Base-by-base conservation (phyloP, 1,140 invertebrate species). In the Drepana arcuata region DNA sequence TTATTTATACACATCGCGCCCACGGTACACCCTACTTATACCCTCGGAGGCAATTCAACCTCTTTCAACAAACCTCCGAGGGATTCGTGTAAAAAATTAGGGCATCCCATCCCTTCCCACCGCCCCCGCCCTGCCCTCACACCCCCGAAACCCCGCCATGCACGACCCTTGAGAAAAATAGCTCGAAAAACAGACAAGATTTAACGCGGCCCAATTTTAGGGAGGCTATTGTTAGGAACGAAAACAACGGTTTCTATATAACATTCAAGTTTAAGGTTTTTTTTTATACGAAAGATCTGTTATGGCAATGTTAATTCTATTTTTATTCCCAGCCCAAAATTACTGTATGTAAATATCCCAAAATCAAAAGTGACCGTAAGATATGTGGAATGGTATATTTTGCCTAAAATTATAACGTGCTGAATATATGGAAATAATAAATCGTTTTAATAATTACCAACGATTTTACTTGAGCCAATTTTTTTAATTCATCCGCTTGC, bases 101-200 rank as follows among this genome's bases (percentile, higher is more conserved):
- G 70, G 48, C 68, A 71, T 42, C 57, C 54, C 54, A 52, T 47
- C 48, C 43, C 44, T 33, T 32, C 48, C 51, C 36, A 24, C 39
- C 39, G 43, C 41, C 39, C 29, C 39, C 34, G 28, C 12, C 32
- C 45, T 36, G 37, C 44, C 43, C 49, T 27, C 49, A 50, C 50
- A n/a, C 57, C 53, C 33, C 34, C 58, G 56, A 68, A 73, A 73
- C 50, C 57, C 72, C 63, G 44, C 50, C 58, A 61, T 55, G 54
- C 53, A 46, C 50, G 68, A 54, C 77, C 73, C 68, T 81, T 81
- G 77, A 81, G 73, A 78, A 81, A 81, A 78, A 81, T 81, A 70
- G 70, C 69, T 72, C 63, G 70, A 59, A 74, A 77, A 74, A 72
- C 67, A 67, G 62, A 64, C 53, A 75, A 78, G 69, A 72, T 72